phyloP scores from a whole-genome alignment of 2,113 vertebrate genomes.

The Ceuthmochares aereus region DNA sequence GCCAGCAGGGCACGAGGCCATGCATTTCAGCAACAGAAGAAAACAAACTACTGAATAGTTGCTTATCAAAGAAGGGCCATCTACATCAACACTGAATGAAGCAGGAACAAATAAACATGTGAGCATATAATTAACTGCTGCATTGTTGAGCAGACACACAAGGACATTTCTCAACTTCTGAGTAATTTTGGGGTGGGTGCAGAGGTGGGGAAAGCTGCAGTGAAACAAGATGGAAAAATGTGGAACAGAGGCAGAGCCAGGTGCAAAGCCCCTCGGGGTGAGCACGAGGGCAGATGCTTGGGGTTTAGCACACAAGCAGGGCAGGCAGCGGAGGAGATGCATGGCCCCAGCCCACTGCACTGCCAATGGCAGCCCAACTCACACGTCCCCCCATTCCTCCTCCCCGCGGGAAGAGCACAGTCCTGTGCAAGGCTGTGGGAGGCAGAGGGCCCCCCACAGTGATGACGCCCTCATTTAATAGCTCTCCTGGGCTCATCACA shows the following conservation, averaged over 20 bases:
- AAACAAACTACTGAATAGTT: conserved; percentile 58
- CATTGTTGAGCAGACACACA: not conserved
- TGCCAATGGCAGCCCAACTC: not conserved
- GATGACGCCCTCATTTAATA: not conserved
- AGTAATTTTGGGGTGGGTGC: not conserved
- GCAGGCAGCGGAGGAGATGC: not conserved
- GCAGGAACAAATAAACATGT: conserved; percentile 1
- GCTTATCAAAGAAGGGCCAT: conserved; percentile 52
- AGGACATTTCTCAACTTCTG: not conserved
- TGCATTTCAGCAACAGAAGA: conserved; percentile 33
- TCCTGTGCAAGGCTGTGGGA: not conserved
- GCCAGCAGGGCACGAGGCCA: conserved; percentile 36
- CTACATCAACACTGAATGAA: not conserved
- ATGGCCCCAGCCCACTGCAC: not conserved
- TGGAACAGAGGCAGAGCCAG: not conserved
- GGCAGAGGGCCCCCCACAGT: not conserved
- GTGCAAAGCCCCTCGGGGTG: not conserved
- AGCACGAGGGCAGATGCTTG: fast-evolving
- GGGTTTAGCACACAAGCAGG: not conserved
- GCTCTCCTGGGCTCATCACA: not conserved
- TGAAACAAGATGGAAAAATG: fast-evolving
- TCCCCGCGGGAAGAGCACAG: not conserved
- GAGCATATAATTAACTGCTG: conserved; percentile 3
- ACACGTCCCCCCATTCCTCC: fast-evolving
- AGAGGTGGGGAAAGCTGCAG: not conserved